Base-by-base conservation (phyloP, 2,797 vertebrate genomes). In the Cheirogaleus major region DNA sequence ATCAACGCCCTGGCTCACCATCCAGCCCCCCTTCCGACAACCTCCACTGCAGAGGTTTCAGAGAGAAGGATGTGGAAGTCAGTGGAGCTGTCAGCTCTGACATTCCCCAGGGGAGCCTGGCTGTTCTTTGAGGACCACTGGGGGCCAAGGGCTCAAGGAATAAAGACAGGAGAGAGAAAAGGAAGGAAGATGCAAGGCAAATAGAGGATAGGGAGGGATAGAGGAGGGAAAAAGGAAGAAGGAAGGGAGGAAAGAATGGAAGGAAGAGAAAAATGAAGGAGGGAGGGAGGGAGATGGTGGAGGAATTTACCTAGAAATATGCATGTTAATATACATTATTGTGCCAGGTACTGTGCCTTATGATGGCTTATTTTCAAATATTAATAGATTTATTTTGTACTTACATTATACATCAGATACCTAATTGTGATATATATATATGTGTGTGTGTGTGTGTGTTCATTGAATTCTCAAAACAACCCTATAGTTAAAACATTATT, bases 391-490 rank as follows among this genome's bases (percentile, higher is more conserved):
- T 59, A n/a, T 35, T 59, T 76, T 59, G 63, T 25, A 18, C n/a
- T 84, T 52, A 43, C 55, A 27, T 45, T 81, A 69, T 41, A 76
- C 2, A 41, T 70, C 55, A 67, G 69, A 38, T 69, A 50, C 32
- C 69, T 69, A 35, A 86, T 92, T 57, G 48, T 32, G 45, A 20
- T 25, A 63, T 80, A 84, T 59, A 35, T 61, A 52, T 57, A 86
- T 83, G 65, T 72, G 69, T 90, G 32, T 30, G 43, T 35, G 14
- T n/a, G 3, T 57, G 55, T 55, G 38, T 63, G 30, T 65, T 30
- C 88, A 79, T 20, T 82, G 85, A 75, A 80, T 84, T 93, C 80
- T 95, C 30, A 55, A 18, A 88, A 59, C 80, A 32, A 78, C 35
- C 55, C 69, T 92, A 12, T 14, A 45, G 38, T 70, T 72, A 83